phyloP scores from a whole-genome alignment of 2,797 vertebrate species.

The Enteromius paludinosus region DNA sequence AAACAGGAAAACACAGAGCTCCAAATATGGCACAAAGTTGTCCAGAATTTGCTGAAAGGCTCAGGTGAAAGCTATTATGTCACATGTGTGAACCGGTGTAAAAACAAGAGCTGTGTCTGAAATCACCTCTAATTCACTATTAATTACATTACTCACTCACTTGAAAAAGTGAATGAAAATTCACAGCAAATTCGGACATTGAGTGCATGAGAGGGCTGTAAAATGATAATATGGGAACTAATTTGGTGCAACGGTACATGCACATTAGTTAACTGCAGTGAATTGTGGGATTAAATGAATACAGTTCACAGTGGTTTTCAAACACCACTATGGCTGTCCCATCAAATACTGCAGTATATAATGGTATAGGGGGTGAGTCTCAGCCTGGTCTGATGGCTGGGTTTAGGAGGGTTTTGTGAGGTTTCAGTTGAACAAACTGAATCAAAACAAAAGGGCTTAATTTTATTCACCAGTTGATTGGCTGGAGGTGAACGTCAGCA shows the following conservation, averaged over 20 bases:
- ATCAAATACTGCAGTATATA: background rate
- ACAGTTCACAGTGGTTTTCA: background rate
- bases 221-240: background rate
- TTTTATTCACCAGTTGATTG: background rate
- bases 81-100: background rate
- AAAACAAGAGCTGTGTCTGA: background rate
- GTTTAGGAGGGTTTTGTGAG: background rate
- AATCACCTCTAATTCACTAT: background rate
- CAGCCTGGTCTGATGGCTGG: background rate
- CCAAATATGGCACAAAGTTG: background rate
- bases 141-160: background rate
- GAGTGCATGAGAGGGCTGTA: background rate
- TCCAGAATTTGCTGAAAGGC: background rate
- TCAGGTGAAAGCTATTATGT: background rate
- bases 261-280: background rate
- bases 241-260: background rate
- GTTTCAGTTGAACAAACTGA: background rate
- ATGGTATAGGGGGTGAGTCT: background rate
- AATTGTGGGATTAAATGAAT: background rate
- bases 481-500: background rate
- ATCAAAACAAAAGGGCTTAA: background rate
- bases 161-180: background rate
- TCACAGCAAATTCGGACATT: background rate
- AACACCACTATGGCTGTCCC: background rate
- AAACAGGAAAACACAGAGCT: slow-evolving; percentile 16